Base-by-base conservation (phyloP, 2,888 invertebrate species). In the Lottia gigantea region DNA sequence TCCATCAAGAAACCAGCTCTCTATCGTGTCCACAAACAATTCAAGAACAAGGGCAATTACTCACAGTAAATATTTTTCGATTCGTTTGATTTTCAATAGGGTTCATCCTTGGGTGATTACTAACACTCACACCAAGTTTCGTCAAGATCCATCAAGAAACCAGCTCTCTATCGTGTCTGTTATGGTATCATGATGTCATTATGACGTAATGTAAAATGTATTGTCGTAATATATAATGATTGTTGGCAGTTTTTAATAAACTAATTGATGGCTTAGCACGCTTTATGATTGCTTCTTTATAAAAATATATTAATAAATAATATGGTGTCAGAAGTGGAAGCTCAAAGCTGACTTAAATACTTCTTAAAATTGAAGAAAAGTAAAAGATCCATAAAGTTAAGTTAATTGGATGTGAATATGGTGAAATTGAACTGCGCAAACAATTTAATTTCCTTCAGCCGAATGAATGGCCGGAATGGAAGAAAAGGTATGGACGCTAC, bases 261-360 rank as follows among this genome's bases (percentile, higher is more conserved):
- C 7, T n/a, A 55, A n/a, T 19, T 23, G 55, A n/a, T 55, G 55
- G n/a, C n/a, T 55, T n/a, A n/a, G 14, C n/a, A 55, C 14, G 19
- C 1, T 23, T n/a, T n/a, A 55, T 55, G n/a, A n/a, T 19, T 55
- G 2, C n/a, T n/a, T 16, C 19, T n/a, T n/a, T 55, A 7, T 55
- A 0, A 15, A n/a, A 11, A 55, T 55, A 55, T 23, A 19, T 0
- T 16, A 55, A 55, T 8, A 19, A 19, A 23, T 12, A 11, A 55
- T 11, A 55, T 55, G 55, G 55, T 55, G 55, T 55, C 19, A 55
- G 55, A 55, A 55, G 55, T 55, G 55, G 15, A 12, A n/a, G 19
- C 12, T 19, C 2, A 14, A 55, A 3, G 55, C 19, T 55, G 55
- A 55, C 40, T 40, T 8, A 55, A 55, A 55, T 55, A 8, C 23